These are phyloP conservation scores for Bombus terrestris DNA, from an alignment of 1,140 invertebrate species.

Conservation along the genomic window DNA sequence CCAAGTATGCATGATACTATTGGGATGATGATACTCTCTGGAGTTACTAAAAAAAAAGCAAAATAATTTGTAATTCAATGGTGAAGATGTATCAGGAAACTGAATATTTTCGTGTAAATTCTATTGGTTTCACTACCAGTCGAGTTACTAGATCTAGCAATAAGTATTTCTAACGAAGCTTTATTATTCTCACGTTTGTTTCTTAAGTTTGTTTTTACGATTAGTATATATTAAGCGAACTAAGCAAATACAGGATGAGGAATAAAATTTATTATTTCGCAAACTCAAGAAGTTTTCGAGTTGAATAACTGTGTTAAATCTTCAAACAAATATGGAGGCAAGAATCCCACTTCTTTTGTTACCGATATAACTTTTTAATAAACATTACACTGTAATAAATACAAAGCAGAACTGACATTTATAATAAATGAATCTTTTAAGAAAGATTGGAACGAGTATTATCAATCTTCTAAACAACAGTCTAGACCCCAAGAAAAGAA, in stretches of 20 bases:
- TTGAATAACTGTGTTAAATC: neutral
- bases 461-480: neutral
- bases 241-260: neutral
- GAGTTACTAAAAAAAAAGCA: conserved; percentile 88
- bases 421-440: neutral
- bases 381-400: neutral
- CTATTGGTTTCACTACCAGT: neutral
- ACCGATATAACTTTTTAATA: neutral
- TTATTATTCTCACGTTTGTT: neutral
- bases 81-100: neutral
- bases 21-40: conserved; percentile 93
- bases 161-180: neutral
- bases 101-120: neutral
- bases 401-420: neutral
- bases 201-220: no score
- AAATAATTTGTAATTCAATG: neutral
- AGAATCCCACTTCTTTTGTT: neutral
- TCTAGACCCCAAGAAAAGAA: neutral
- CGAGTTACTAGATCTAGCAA: neutral
- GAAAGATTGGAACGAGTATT: neutral
- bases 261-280: neutral
- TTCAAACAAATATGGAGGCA: neutral
- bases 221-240: neutral
- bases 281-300: neutral
- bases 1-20: conserved; percentile 95